Base-by-base conservation (phyloP, 64 coral and sea anemone genomes). In the Acropora tenuis region DNA sequence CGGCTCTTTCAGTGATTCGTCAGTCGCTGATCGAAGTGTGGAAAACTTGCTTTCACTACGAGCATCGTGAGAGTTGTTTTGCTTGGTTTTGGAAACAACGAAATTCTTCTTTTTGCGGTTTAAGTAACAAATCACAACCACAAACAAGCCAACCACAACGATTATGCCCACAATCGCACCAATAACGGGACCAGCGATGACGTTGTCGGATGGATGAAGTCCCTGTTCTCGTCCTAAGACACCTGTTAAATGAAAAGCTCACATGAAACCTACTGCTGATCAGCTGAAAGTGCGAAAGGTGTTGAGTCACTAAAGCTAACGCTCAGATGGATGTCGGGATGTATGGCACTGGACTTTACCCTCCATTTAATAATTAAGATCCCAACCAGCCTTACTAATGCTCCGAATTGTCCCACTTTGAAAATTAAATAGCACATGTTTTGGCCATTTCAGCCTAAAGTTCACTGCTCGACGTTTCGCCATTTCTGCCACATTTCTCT, bases 31-130 rank as follows among this genome's bases (percentile, higher is more conserved):
- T 20, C 45, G 44, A 1, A 85, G 9, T 6, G 82, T 77, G 42
- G 84, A 67, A 43, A 74, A 91, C 71, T 55, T 83, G 41, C 84
- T 91, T 42, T 91, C 83, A 17, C 43, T 90, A 1, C 75, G 60
- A 10, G 60, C 65, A 8, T 96, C 87, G 15, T 83, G 59, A 15
- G 87, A 57, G 40, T 75, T 93, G 49, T 75, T 80, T 59, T 96
- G 80, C 13, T 73, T 73, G 18, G 50, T 73, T 75, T 49, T 86
- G 11, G 91, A 93, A 46, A 96, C 87, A 19, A 90, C 67, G 50
- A 93, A 93, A 3, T 83, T 73, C 61, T 81, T 90, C 43, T 78
- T 87, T 5, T 78, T 76, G 1, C 73, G 45, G 2, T 88, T n/a
- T 4, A 94, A 20, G 60, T 46, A 80, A 53, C 68, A 94, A 16